Evolutionary conservation across 2,113 vertebrate genomes (phyloP), one percentile per base, ranked within the genome.

Genomic region (Seriola quinqueradiata): DNA sequence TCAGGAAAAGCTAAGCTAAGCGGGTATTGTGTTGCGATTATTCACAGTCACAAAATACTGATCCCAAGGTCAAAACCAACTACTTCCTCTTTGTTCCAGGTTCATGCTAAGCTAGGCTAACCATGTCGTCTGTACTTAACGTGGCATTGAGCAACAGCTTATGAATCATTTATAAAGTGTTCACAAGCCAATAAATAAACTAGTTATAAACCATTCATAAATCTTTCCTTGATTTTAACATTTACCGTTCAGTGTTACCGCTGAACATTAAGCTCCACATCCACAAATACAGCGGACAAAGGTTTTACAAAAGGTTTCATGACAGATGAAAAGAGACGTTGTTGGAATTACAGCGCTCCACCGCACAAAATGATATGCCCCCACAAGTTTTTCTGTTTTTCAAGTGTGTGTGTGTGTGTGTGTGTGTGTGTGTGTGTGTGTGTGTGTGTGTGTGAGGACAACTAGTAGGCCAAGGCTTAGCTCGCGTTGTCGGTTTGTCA

Each of bases 251-350:
- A 11, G 10, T 2, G 16, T 48, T 6, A 66, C n/a, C 14, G 14
- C 13, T 42, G 61, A 42, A 23, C 61, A 13, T 72, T 34, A 58
- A 32, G 68, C 55, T 57, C 60, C 34, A 23, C 14, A 48, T 13
- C 23, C 58, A 38, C 60, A 40, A 50, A 74, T 60, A 2, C 54
- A 23, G 48, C 11, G 23, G 69, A 36, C 11, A 60, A 54, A 65
- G 34, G 44, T 13, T 70, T n/a, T 23, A 23, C 63, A 12, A 70
- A 68, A 63, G 1, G 21, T 2, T 32, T n/a, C 28, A 68, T 66
- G 71, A 52, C 7, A 5, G 70, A 50, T 60, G 50, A 67, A 84
- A 65, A 66, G 48, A 77, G 72, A 44, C 46, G 75, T 67, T 23
- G 8, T 13, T 46, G 72, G 48, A 67, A 36, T 59, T 63, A 70